These are phyloP conservation scores for Drosophila nigromelanica DNA, from an alignment of 1,140 invertebrate species.

Conservation along the genomic window DNA sequence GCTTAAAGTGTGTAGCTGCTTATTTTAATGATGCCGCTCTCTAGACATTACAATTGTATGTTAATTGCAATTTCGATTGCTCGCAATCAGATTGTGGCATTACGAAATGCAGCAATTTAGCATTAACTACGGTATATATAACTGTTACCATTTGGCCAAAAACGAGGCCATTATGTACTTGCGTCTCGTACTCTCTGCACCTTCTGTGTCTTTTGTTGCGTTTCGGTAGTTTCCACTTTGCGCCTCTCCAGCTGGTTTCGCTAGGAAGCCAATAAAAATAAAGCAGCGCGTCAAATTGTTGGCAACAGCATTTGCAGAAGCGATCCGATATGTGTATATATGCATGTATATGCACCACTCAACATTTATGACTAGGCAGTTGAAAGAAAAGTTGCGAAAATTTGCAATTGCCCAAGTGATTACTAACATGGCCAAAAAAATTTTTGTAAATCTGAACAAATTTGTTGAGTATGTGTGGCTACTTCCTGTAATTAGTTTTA, in stretches of 20 bases:
- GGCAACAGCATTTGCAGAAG: not conserved
- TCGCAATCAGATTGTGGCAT: constrained; percentile 14
- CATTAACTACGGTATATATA: constrained; percentile 30
- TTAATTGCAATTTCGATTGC: constrained; percentile 24
- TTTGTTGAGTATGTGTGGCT: constrained; percentile 11
- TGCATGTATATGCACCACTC: constrained; percentile 7
- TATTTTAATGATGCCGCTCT: not conserved
- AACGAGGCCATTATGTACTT: constrained; percentile 59
- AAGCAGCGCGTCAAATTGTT: not conserved
- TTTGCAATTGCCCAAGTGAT: constrained; percentile 33
- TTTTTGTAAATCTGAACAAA: not conserved
- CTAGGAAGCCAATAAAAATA: constrained; percentile 10
- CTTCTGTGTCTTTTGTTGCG: constrained; percentile 35
- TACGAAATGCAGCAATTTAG: constrained; percentile 47
- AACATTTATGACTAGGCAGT: constrained; percentile 32
- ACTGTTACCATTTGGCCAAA: constrained; percentile 45
- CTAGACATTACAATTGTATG: constrained; percentile 4
- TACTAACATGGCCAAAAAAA: constrained; percentile 10
- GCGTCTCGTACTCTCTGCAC: constrained; percentile 2
- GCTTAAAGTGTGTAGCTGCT: no score
- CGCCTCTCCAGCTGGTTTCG: no score
- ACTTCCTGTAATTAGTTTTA: constrained; percentile 74
- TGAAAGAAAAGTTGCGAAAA: constrained; percentile 35
- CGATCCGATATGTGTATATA: not conserved
- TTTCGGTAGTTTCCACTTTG: constrained; percentile 13